Evolutionary conservation across 2,888 invertebrate genomes (phyloP).

Genomic region (Nasonovia ribisnigri): DNA sequence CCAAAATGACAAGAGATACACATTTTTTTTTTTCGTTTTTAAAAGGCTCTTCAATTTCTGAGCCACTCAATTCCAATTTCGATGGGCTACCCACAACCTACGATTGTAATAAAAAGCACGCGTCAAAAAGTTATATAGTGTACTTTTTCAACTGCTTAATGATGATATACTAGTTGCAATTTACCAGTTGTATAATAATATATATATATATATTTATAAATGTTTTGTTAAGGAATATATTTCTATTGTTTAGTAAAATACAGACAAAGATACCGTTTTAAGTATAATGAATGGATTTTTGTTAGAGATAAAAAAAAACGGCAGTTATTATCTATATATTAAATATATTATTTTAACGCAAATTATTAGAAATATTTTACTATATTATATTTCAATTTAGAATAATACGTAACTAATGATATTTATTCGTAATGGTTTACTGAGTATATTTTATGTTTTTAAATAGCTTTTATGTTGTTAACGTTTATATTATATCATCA

Average conservation of each 20-base stretch:
- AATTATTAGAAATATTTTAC: too few species aligned
- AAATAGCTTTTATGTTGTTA: background rate
- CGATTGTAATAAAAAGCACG: conserved; percentile 10
- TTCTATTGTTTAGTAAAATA: background rate
- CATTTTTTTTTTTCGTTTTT: background rate
- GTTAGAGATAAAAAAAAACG: background rate
- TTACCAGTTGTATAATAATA: background rate
- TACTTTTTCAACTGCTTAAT: background rate
- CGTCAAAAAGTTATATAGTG: background rate
- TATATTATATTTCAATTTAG: background rate
- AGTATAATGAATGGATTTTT: background rate
- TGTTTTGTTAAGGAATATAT: background rate
- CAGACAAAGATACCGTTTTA: background rate
- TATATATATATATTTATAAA: too few species aligned
- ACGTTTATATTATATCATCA: background rate
- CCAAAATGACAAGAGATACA: background rate
- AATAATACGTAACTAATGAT: background rate
- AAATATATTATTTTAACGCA: background rate
- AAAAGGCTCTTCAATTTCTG: background rate
- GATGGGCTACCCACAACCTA: background rate
- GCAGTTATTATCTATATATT: background rate
- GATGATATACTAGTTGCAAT: background rate
- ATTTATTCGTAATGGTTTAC: background rate
- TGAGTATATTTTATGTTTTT: background rate
- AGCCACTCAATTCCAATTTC: conserved; percentile 33